Conservation (phyloP, 2,888 invertebrate species). For the Pegoplata infirma region DNA sequence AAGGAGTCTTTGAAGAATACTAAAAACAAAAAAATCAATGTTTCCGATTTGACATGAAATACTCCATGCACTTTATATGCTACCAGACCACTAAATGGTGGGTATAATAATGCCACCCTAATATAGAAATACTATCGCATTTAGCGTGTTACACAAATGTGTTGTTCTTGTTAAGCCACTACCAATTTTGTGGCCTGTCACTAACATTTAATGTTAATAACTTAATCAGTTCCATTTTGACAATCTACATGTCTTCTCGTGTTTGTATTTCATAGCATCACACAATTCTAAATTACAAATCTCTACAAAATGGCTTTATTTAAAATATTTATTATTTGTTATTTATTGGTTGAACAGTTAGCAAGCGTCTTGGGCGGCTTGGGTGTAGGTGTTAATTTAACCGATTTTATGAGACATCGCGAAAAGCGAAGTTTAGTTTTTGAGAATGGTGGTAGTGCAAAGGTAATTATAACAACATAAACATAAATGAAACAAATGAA, state of each 20-base stretch:
- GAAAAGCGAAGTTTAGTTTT: slow-evolving; percentile 62
- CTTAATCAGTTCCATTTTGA: slow-evolving; percentile 32
- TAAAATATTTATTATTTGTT: neutral
- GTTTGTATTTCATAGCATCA: neutral
- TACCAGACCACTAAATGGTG: too few species aligned
- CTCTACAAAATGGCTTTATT: neutral
- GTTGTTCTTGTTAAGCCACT: slow-evolving; percentile 10
- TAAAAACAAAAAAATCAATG: too few species aligned
- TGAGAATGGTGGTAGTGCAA: slow-evolving; percentile 60
- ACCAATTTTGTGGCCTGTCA: slow-evolving; percentile 29
- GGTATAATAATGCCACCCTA: too few species aligned
- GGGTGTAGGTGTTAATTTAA: slow-evolving; percentile 37
- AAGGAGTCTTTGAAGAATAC: too few species aligned
- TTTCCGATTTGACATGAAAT: too few species aligned
- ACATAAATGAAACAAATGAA: too few species aligned
- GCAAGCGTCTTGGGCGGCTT: slow-evolving; percentile 27
- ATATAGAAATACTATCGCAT: too few species aligned
- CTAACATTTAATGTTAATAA: slow-evolving; percentile 32
- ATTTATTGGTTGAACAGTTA: slow-evolving; percentile 11
- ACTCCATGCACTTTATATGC: too few species aligned
- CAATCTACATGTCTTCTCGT: slow-evolving; percentile 18
- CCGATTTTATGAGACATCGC: slow-evolving; percentile 47
- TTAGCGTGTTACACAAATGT: too few species aligned
- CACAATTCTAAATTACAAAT: neutral
- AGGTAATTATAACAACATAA: too few species aligned